A percentile compares a stretch with the other conserved stretches of the same genome.
Evolutionary conservation across 2,797 vertebrate species (phyloP).

Genomic region (Schizopygopsis malacanthus): DNA sequence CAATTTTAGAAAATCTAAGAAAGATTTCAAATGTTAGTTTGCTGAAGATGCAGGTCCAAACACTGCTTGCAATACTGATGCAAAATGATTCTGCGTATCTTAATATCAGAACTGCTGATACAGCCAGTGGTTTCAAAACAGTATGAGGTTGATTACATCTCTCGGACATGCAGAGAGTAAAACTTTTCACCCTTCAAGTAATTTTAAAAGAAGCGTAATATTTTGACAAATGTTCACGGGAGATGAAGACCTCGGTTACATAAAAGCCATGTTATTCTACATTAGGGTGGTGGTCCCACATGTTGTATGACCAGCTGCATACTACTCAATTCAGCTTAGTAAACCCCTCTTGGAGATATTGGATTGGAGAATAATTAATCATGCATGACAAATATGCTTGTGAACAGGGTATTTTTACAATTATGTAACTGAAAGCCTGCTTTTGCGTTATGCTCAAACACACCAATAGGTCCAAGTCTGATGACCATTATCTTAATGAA

Average conservation of each 20-base stretch:
- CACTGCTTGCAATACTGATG: not conserved
- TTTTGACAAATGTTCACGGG: not conserved
- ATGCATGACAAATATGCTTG: not conserved
- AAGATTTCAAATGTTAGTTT: not conserved
- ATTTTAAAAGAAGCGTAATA: not conserved
- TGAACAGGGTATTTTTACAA: not conserved
- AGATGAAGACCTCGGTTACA: constrained; percentile 46
- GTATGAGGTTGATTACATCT: not conserved
- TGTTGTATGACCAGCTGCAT: not conserved
- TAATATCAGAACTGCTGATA: not conserved
- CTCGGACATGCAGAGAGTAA: not conserved
- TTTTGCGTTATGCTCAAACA: not conserved
- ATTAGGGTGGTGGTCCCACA: not conserved
- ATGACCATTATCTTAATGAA: not conserved
- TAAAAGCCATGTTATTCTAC: not conserved
- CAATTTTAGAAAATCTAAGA: not conserved
- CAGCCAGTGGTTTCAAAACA: constrained; percentile 7
- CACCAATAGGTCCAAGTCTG: not conserved
- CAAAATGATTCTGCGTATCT: not conserved
- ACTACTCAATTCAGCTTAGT: not conserved
- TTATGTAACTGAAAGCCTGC: not conserved
- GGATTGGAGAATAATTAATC: not conserved
- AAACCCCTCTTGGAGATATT: not conserved
- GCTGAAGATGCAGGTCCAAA: not conserved
- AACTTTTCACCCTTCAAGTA: not conserved